Conservation (phyloP, 1,140 invertebrate species). For the Phocides pigmalion region DNA sequence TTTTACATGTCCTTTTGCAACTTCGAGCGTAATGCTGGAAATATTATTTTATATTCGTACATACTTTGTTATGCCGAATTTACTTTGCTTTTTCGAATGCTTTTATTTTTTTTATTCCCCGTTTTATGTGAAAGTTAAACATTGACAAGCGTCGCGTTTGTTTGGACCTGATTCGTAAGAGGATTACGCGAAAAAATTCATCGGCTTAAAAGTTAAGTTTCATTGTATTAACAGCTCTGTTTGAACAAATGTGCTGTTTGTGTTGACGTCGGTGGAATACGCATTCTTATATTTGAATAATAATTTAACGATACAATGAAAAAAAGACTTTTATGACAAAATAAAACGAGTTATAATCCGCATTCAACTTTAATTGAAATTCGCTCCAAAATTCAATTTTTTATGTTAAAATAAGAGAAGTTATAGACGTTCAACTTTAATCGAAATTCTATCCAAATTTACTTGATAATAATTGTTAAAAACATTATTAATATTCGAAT, state of each 20-base stretch:
- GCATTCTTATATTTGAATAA: no score
- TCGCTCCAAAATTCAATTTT: no score
- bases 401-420: no score
- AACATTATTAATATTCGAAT: no score
- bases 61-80: slow-evolving; percentile 8
- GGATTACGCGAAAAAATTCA: slow-evolving; percentile 17
- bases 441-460: no score
- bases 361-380: no score
- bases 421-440: no score
- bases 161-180: slow-evolving; percentile 14
- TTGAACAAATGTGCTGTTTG: no score
- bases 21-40: slow-evolving; percentile 7
- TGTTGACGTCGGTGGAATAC: neutral
- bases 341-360: no score
- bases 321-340: no score
- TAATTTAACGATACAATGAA: no score
- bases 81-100: neutral
- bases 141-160: slow-evolving; percentile 16
- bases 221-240: slow-evolving; percentile 13
- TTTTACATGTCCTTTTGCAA: slow-evolving; percentile 51
- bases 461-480: no score
- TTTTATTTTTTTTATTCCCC: slow-evolving; percentile 6
- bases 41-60: slow-evolving; percentile 14
- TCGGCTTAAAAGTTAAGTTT: slow-evolving; percentile 17
- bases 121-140: slow-evolving; percentile 24